These are phyloP conservation scores for Aplodontia rufa DNA, from an alignment of 2,113 vertebrate genomes.

Conservation along the genomic window DNA sequence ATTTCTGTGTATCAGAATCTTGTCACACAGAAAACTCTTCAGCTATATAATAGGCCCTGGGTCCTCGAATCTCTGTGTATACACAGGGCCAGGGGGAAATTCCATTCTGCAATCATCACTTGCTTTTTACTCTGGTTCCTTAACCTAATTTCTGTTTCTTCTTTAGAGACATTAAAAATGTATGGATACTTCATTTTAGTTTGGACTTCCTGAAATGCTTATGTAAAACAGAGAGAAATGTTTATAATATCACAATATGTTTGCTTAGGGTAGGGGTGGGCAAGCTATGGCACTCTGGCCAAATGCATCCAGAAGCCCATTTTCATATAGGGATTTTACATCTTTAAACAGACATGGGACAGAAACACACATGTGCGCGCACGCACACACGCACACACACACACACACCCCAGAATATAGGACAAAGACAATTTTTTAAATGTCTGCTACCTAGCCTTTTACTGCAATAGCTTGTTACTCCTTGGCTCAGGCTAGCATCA, in stretches of 20 bases:
- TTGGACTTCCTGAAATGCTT: constrained; percentile 14
- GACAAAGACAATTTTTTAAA: background rate
- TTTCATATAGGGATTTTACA: background rate
- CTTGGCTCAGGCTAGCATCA: background rate
- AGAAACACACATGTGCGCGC: background rate
- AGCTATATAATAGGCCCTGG: background rate
- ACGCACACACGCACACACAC: background rate
- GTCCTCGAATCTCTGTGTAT: background rate
- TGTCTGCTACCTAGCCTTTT: constrained; percentile 6
- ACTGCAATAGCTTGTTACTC: background rate
- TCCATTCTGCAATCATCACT: background rate
- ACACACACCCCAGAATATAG: background rate
- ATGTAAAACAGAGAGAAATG: background rate
- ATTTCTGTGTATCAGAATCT: constrained; percentile 9
- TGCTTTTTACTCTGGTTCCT: constrained; percentile 8
- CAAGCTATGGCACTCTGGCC: background rate
- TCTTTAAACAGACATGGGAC: background rate
- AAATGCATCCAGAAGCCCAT: background rate
- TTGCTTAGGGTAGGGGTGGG: background rate
- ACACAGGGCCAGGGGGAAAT: fast-evolving
- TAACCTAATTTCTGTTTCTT: constrained; percentile 27
- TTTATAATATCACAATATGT: background rate
- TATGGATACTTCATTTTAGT: background rate
- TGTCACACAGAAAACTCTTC: background rate
- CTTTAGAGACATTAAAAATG: background rate